Percentiles rank a stretch among this genome's conserved stretches.
phyloP scores from a whole-genome alignment of 2,113 vertebrate species.

The Physeter macrocephalus region DNA sequence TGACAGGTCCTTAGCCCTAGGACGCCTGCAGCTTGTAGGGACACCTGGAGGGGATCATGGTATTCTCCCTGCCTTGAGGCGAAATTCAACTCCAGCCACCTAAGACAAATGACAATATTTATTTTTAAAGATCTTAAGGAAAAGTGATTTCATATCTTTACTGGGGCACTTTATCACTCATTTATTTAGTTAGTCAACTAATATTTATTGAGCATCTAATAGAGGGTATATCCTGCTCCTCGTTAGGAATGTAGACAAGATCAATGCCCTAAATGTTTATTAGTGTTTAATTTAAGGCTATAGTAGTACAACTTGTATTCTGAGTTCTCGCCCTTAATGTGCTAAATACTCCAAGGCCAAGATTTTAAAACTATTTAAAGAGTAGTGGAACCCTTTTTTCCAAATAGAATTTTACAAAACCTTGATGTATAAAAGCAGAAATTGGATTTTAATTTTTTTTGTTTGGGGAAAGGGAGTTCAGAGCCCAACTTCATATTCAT shows the following conservation, averaged over 20 bases:
- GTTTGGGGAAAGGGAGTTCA: background rate
- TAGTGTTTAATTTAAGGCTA: background rate
- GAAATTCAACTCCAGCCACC: background rate
- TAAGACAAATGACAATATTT: background rate
- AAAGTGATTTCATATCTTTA: background rate
- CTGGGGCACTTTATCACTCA: background rate
- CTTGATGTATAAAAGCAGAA: background rate
- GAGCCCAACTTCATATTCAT: background rate
- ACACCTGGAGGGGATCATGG: background rate
- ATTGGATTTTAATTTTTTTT: background rate
- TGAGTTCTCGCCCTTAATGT: background rate
- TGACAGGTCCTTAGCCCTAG: background rate
- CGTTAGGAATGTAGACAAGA: background rate
- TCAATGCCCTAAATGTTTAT: background rate
- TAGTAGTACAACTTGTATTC: background rate
- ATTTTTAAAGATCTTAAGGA: constrained; percentile 29
- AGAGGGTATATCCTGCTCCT: background rate
- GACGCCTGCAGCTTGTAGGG: background rate
- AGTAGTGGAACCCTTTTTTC: background rate
- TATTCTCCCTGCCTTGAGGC: background rate
- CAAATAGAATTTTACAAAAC: background rate
- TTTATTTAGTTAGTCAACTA: background rate
- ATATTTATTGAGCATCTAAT: background rate
- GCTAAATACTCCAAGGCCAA: background rate
- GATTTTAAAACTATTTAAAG: background rate